Evolutionary conservation across 2,797 vertebrate species (phyloP).

Genomic region (Poecilia velifera): DNA sequence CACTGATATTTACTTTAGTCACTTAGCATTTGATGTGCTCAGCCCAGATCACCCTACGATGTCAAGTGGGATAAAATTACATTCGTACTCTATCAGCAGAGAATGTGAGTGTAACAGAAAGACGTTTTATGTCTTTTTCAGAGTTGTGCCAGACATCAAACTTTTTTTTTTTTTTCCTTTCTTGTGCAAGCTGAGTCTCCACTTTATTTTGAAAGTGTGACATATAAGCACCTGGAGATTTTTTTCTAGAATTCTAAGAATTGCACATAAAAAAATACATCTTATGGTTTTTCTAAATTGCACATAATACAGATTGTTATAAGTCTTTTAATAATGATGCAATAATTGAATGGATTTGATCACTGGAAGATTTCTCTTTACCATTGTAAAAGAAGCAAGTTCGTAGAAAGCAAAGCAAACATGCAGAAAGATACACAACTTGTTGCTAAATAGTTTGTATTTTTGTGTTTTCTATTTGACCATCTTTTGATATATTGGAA

Average conservation of each 20-base stretch:
- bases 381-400: not conserved
- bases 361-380: not conserved
- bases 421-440: not conserved
- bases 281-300: not conserved
- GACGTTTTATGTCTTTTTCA: not conserved
- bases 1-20: not conserved
- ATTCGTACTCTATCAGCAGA: not conserved
- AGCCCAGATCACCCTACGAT: not conserved
- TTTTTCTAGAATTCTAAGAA: not conserved
- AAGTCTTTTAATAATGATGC: not conserved
- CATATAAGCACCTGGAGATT: not conserved
- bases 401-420: not conserved
- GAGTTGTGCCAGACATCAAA: not conserved
- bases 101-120: not conserved
- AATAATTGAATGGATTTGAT: not conserved
- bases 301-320: not conserved
- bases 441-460: not conserved
- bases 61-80: constrained; percentile 1
- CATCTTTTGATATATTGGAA: not conserved
- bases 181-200: not conserved
- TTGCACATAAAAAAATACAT: not conserved
- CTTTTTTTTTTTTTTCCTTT: not conserved
- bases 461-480: not conserved
- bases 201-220: not conserved
- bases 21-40: constrained; percentile 3